Evolutionary conservation across 2,888 invertebrate genomes (phyloP).

Genomic region (Scrobipalpa costella): DNA sequence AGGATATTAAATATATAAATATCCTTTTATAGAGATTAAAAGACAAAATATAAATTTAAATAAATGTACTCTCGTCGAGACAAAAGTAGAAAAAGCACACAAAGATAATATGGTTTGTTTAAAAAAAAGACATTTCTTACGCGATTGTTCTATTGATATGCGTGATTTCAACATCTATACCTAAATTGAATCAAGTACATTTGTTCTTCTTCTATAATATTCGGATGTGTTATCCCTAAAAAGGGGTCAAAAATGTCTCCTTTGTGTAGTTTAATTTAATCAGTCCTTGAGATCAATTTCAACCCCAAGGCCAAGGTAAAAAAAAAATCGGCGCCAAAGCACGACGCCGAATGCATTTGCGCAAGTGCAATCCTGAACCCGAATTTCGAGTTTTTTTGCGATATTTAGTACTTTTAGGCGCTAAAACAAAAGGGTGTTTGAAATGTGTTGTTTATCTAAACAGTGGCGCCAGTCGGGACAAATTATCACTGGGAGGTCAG

Average conservation of each 20-base stretch:
- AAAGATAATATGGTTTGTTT: too few species aligned
- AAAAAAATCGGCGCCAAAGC: constrained; percentile 49
- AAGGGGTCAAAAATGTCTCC: constrained; percentile 6
- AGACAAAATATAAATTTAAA: too few species aligned
- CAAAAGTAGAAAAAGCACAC: too few species aligned
- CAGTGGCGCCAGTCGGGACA: constrained; percentile 55
- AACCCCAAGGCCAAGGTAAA: not conserved
- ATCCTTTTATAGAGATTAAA: too few species aligned
- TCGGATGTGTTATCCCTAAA: not conserved
- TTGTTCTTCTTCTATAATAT: not conserved
- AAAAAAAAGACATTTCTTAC: too few species aligned
- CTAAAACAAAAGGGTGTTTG: constrained; percentile 54
- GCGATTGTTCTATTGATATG: too few species aligned
- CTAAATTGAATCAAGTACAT: too few species aligned
- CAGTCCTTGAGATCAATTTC: not conserved
- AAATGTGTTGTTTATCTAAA: constrained; percentile 51
- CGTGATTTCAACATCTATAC: not conserved
- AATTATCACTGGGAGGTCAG: constrained; percentile 57
- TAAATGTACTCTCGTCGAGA: too few species aligned
- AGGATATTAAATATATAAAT: too few species aligned
- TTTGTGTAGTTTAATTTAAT: not conserved
- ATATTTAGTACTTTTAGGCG: constrained; percentile 39
- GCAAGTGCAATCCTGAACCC: constrained; percentile 37
- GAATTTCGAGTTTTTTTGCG: constrained; percentile 38
- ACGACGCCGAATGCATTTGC: constrained; percentile 43